Evolutionary conservation across 1,140 invertebrate species (phyloP), one percentile per base, ranked within the genome.

Genomic region (Rhizoglyphus robini): DNA sequence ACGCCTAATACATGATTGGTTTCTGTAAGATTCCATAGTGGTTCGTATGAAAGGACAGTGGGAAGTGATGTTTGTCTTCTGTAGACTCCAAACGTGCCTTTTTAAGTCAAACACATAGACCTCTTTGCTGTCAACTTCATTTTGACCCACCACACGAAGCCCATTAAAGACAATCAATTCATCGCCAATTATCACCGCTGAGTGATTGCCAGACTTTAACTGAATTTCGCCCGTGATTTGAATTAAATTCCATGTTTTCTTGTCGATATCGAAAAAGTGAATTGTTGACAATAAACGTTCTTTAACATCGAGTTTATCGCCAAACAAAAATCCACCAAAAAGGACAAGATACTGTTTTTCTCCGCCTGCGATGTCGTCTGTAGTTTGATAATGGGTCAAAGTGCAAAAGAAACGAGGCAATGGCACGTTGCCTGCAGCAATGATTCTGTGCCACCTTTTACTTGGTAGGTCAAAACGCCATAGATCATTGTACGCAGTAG

Each of bases 401-500:
- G 81, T 97, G 84, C 25, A 88, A 86, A 38, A 91, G 88, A 76
- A 90, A 92, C 61, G 93, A 92, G 95, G 93, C 4, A 89, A 89
- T 31, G 95, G 95, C 80, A 96, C 96, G 38, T 83, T 87, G 29
- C 92, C 78, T 38, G 72, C 74, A 8, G 76, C 75, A 29, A 78
- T 67, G 29, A 76, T 77, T 23, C 78, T 66, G 23, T 75, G 73
- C 92, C 92, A 96, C 69, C 83, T 80, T 72, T 89, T 80, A 49
- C 82, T 85, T 5, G 86, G 85, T 48, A 96, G 80, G 80, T 97
- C 88, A 75, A 96, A 84, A 69, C 82, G 81, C 94, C 94, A 97
- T 8, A 98, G 79, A 79, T 98, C 94, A 81, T 98, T 97, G 72
- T 96, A 97, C 11, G 93, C 91, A 23, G 94, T 96, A 38, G 88